Conservation (phyloP, 1,140 invertebrate genomes). For the Trichonephila clavipes region DNA sequence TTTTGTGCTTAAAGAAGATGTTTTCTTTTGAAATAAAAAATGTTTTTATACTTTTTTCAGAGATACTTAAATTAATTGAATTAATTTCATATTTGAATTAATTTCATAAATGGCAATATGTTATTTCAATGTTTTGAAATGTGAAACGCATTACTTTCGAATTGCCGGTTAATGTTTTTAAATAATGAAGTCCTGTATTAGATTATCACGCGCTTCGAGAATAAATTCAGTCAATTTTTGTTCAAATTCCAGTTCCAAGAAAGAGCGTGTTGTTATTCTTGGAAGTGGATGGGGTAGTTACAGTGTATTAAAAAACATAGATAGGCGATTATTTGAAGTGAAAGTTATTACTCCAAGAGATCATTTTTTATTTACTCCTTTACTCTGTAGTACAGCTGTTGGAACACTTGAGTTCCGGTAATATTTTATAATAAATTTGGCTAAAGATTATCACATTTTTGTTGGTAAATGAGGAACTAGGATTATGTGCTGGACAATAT, state of each 20-base stretch:
- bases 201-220: background rate
- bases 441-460: too few relatives aligned
- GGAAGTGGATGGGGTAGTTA: conserved; percentile 81
- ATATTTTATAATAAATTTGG: background rate
- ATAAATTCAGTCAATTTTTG: background rate
- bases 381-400: conserved; percentile 77
- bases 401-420: conserved; percentile 77
- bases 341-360: conserved; percentile 78
- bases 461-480: too few relatives aligned
- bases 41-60: too few relatives aligned
- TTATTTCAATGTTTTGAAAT: background rate
- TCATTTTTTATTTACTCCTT: conserved; percentile 78
- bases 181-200: background rate
- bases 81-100: too few relatives aligned
- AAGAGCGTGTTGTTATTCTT: conserved; percentile 74
- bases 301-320: conserved; percentile 80
- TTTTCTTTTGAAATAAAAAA: too few relatives aligned
- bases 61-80: too few relatives aligned
- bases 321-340: conserved; percentile 80
- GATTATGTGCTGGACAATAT: too few relatives aligned
- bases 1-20: too few relatives aligned
- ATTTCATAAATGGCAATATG: background rate
- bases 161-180: background rate
- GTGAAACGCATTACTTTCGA: background rate
- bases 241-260: background rate